phyloP scores from a whole-genome alignment of 2,113 vertebrate species.

The Charina bottae region DNA sequence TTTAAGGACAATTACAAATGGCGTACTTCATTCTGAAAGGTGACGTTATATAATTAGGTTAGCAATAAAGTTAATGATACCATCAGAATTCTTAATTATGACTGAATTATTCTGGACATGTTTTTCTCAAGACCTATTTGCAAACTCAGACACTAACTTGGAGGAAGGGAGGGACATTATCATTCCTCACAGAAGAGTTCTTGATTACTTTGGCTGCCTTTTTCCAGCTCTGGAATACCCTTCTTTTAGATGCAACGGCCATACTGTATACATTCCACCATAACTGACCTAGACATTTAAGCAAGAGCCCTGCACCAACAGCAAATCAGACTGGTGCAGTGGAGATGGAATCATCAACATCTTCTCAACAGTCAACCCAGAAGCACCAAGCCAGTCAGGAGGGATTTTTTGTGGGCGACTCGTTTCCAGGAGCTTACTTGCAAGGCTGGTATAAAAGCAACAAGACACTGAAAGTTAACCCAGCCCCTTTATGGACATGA shows the following conservation, averaged over 20 bases:
- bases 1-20: not conserved
- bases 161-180: too few species aligned
- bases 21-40: not conserved
- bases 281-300: not conserved
- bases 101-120: not conserved
- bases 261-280: not conserved
- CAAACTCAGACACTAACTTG: not conserved
- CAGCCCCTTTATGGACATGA: too few species aligned
- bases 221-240: not conserved
- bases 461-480: too few species aligned
- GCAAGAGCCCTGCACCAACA: not conserved
- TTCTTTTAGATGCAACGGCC: not conserved
- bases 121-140: not conserved
- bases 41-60: not conserved
- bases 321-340: not conserved
- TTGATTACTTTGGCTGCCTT: not conserved
- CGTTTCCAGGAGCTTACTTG: not conserved
- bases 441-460: not conserved
- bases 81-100: too few species aligned
- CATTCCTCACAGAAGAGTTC: too few species aligned
- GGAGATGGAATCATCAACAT: too few species aligned
- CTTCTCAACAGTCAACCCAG: not conserved
- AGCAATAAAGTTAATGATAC: too few species aligned
- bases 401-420: not conserved
- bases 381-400: not conserved